Evolutionary conservation across 2,113 vertebrate genomes (phyloP), one percentile per base, ranked within the genome.

Genomic region (Pterocles burchelli): DNA sequence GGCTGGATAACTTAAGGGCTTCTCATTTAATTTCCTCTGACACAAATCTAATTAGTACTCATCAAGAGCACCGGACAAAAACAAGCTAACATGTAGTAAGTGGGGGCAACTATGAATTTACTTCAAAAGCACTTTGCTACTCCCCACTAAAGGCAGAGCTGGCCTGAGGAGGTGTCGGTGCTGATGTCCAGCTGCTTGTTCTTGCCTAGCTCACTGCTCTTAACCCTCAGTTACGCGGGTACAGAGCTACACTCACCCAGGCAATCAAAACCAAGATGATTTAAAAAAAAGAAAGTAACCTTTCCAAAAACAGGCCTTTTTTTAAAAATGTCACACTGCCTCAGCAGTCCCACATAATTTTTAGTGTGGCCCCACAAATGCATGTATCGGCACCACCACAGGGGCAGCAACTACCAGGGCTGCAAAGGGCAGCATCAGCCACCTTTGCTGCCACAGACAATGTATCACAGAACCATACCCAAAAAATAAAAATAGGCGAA

Each of bases 341-440:
- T 63, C 68, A 28, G 12, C 4, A 58, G 26, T 43, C 73, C 12
- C 59, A 49, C 4, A 1, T 36, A 7, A n/a, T 6, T 66, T 73
- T 62, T 59, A 43, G 25, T 3, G 26, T 21, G 10, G 45, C 20
- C 33, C n/a, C 65, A 43, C 14, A 72, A 65, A 77, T 0, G 5
- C n/a, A 59, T 3, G 0, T 48, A 16, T 9, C 8, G 21, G 51
- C 1, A 1, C n/a, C 54, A 46, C 29, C 46, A 55, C 0, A 0
- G 7, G 9, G 19, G 12, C 36, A 41, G 13, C 4, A 38, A 14
- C 21, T 33, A 80, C 15, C 49, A 75, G 17, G 49, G 38, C 57
- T 75, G 57, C 51, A 36, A n/a, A 20, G 52, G 38, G 26, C 22
- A 29, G 12, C 38, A 48, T 22, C 38, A 59, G 13, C 38, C 51